A percentile compares a stretch with the other conserved stretches of the same genome.
Evolutionary conservation across 1,140 invertebrate genomes (phyloP).

Genomic region (Brachionus asplanchnoidis): DNA sequence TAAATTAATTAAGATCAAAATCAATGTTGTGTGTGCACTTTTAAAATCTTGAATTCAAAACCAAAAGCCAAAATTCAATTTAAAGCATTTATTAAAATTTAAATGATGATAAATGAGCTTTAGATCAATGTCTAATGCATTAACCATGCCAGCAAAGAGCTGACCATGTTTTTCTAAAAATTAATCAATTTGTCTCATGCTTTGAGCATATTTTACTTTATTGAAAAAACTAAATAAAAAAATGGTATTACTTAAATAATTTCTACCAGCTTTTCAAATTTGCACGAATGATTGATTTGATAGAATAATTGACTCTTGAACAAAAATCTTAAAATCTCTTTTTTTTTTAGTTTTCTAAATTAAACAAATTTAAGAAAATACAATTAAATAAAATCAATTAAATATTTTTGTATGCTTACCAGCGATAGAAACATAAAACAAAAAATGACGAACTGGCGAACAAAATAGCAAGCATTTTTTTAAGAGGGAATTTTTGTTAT

Average conservation of each 20-base stretch:
- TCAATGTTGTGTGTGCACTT: background rate
- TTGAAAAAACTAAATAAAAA: background rate
- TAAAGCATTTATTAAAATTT: background rate
- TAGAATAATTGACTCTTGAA: slow-evolving; percentile 34
- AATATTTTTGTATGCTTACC: background rate
- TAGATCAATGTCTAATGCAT: background rate
- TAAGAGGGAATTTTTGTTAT: background rate
- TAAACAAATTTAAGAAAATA: background rate
- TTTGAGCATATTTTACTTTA: background rate
- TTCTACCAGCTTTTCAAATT: background rate
- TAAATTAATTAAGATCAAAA: too few relatives aligned
- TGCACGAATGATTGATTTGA: slow-evolving; percentile 31
- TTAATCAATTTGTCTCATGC: background rate
- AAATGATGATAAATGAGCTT: background rate
- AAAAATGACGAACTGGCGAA: background rate
- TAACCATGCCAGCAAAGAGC: background rate
- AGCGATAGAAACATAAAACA: background rate
- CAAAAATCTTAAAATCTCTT: slow-evolving; percentile 23
- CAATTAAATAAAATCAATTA: slow-evolving; percentile 10
- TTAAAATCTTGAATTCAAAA: background rate
- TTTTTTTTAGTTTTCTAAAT: background rate
- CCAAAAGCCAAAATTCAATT: background rate
- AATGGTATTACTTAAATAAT: background rate
- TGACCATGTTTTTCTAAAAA: background rate
- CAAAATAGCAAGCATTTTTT: background rate